phyloP scores from a whole-genome alignment of 1,140 invertebrate genomes.

The Neelides sp. region DNA sequence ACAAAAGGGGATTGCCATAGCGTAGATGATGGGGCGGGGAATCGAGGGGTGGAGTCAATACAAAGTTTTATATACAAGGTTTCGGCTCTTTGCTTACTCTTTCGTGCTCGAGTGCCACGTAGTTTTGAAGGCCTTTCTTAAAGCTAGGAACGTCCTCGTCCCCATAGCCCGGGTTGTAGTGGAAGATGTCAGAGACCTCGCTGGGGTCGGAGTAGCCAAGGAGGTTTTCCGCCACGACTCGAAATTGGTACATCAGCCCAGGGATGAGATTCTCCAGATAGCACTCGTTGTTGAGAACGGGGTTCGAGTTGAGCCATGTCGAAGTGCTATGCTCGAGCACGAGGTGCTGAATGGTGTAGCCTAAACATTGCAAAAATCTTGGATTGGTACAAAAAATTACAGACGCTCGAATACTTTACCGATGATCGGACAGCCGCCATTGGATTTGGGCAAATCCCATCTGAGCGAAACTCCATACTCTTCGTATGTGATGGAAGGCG shows the following conservation, averaged over 20 bases:
- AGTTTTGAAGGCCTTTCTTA: conserved; percentile 44
- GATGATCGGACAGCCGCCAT: conserved; percentile 78
- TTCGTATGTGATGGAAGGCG: conserved; percentile 37
- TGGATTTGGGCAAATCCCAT: conserved; percentile 65
- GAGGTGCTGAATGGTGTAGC: conserved; percentile 11
- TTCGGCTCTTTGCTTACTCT: conserved; percentile 17
- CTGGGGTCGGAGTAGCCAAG: conserved; percentile 35
- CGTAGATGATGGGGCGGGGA: no score
- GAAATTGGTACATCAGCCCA: conserved; percentile 76
- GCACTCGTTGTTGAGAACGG: conserved; percentile 45
- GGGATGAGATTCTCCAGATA: conserved; percentile 64
- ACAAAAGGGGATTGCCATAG: not conserved
- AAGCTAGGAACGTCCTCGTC: conserved; percentile 18
- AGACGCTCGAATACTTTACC: conserved; percentile 42
- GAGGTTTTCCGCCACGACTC: conserved; percentile 73
- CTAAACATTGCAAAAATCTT: no score
- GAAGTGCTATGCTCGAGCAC: conserved; percentile 1
- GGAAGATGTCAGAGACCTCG: conserved; percentile 11
- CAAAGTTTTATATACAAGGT: not conserved
- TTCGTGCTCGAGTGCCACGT: conserved; percentile 60
- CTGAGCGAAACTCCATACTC: conserved; percentile 73
- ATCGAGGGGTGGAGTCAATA: no score
- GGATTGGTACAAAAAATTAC: no score
- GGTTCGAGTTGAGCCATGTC: conserved; percentile 1
- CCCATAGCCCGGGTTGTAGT: conserved; percentile 17